phyloP scores from a whole-genome alignment of 2,113 vertebrate genomes.

The Pao palembangensis region DNA sequence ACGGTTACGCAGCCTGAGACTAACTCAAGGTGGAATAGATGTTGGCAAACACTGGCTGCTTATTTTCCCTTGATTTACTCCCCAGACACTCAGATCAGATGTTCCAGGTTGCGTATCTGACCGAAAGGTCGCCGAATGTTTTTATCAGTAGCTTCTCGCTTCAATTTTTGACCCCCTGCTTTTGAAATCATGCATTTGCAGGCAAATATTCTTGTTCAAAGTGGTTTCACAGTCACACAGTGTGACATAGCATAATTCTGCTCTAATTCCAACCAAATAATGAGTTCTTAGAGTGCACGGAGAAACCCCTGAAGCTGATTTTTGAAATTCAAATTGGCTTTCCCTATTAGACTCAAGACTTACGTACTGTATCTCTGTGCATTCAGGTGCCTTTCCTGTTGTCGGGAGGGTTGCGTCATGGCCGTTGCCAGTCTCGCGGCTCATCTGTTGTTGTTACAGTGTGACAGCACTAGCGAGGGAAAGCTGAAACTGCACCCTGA shows the following conservation, averaged over 20 bases:
- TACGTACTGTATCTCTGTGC: slow-evolving; percentile 14
- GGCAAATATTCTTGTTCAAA: slow-evolving; percentile 6
- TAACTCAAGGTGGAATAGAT: neutral
- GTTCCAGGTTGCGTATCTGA: neutral
- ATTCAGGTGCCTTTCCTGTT: slow-evolving; percentile 27
- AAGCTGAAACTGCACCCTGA: slow-evolving; percentile 58
- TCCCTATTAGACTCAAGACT: slow-evolving; percentile 29
- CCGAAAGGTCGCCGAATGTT: slow-evolving; percentile 13
- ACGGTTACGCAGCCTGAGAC: neutral
- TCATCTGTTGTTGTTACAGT: slow-evolving; percentile 53
- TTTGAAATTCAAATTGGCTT: slow-evolving; percentile 35
- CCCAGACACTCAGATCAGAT: neutral
- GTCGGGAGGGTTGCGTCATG: neutral
- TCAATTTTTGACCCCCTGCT: slow-evolving; percentile 19
- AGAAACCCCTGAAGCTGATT: slow-evolving; percentile 25
- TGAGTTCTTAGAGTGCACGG: slow-evolving; percentile 31
- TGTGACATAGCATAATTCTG: slow-evolving; percentile 26
- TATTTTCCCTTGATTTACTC: too few species aligned
- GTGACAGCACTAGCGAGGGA: slow-evolving; percentile 54
- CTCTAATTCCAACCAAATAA: slow-evolving; percentile 35
- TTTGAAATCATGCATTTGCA: slow-evolving; percentile 20
- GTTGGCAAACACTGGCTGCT: neutral
- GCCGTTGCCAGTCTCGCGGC: slow-evolving; percentile 26
- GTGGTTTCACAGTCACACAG: slow-evolving; percentile 17
- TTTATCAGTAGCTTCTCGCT: slow-evolving; percentile 9